Conservation (phyloP, 2,113 vertebrate genomes). For the Erpornis zantholeuca region DNA sequence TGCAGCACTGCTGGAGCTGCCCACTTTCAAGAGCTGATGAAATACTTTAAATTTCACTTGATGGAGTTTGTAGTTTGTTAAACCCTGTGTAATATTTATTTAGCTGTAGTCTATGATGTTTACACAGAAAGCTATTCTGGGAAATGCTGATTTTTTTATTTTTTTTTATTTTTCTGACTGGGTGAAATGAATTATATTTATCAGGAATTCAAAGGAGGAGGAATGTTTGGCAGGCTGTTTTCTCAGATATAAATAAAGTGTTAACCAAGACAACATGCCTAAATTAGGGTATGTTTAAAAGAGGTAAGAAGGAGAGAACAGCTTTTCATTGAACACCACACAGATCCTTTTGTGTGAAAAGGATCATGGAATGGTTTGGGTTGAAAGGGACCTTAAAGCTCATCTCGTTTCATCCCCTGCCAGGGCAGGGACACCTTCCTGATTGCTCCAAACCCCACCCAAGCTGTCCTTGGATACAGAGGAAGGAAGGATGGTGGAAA, state of each 20-base stretch:
- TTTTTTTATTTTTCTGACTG: not conserved
- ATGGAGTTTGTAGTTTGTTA: not conserved
- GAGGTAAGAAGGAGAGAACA: not conserved
- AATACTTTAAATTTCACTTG: conserved; percentile 2
- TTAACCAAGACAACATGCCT: conserved; percentile 35
- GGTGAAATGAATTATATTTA: conserved; percentile 41
- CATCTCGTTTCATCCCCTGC: not conserved
- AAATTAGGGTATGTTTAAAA: conserved; percentile 40
- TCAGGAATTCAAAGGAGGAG: conserved; percentile 34
- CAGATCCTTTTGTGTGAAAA: not conserved
- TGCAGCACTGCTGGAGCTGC: not conserved
- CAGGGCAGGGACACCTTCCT: not conserved
- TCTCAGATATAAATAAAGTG: conserved; percentile 34
- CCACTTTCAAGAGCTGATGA: not conserved
- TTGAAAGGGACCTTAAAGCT: not conserved
- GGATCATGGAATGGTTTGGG: not conserved
- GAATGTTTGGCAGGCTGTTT: conserved; percentile 31
- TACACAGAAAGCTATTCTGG: conserved; percentile 42
- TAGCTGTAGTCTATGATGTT: not conserved
- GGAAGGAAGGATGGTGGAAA: not conserved
- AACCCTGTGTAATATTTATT: conserved; percentile 27
- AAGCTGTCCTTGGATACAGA: not conserved
- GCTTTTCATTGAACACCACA: not conserved
- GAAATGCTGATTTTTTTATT: not conserved
- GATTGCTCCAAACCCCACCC: not conserved